Conservation (phyloP, 2,888 invertebrate genomes). For the Dolichopus griseipennis region DNA sequence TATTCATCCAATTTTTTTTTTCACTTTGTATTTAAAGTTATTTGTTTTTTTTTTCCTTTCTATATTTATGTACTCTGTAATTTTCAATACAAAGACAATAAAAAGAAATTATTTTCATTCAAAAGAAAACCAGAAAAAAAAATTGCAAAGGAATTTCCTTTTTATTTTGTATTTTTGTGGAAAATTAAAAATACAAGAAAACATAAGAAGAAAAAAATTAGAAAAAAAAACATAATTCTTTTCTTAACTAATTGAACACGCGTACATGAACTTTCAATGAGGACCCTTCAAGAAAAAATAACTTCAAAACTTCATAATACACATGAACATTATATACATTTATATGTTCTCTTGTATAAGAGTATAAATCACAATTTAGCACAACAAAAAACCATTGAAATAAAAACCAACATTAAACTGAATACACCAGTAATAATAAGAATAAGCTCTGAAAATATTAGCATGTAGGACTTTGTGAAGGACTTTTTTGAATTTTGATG, state of each 20-base stretch:
- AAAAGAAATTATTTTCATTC: too few species aligned
- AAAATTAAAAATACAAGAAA: too few species aligned
- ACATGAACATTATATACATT: too few species aligned
- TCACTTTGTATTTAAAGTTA: too few species aligned
- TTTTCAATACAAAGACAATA: too few species aligned
- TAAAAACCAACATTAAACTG: not conserved
- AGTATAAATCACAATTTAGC: not conserved
- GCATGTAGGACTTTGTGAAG: not conserved
- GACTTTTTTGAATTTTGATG: too few species aligned
- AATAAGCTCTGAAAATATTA: not conserved
- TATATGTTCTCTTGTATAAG: not conserved
- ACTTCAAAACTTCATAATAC: not conserved
- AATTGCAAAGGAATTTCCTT: not conserved
- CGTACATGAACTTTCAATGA: slow-evolving; percentile 4
- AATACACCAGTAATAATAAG: not conserved
- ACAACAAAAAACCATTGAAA: not conserved
- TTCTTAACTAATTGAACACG: slow-evolving; percentile 6
- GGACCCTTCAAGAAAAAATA: not conserved
- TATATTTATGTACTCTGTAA: too few species aligned
- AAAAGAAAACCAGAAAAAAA: too few species aligned
- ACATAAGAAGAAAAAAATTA: too few species aligned
- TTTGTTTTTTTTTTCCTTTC: too few species aligned
- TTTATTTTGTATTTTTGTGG: not conserved
- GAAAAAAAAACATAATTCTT: not conserved
- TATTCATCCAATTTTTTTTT: too few species aligned